These are phyloP conservation scores for Brotogeris chrysoptera DNA, from an alignment of 2,797 vertebrate genomes.

Conservation along the genomic window DNA sequence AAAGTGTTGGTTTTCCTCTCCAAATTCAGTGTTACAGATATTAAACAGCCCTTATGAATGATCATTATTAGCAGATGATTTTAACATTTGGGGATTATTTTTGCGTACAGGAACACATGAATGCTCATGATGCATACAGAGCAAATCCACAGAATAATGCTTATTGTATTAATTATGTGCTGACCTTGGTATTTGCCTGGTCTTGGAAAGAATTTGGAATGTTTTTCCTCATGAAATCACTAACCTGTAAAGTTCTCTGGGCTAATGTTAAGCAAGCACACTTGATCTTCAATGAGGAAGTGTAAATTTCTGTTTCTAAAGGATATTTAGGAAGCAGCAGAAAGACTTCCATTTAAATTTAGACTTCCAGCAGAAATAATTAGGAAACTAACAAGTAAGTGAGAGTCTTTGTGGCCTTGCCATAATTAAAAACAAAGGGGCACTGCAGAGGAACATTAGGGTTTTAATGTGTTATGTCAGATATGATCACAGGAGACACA, in stretches of 20 bases:
- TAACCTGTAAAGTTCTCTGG: background rate
- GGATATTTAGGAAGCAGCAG: background rate
- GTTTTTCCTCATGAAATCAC: background rate
- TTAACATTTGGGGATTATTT: background rate
- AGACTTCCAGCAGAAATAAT: background rate
- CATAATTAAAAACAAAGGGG: background rate
- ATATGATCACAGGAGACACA: background rate
- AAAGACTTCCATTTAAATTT: too few species aligned
- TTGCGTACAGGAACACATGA: background rate
- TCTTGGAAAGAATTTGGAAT: background rate
- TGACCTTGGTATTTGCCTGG: background rate
- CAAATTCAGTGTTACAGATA: background rate
- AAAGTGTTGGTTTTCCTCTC: background rate
- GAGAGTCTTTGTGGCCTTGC: background rate
- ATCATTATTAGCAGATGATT: background rate
- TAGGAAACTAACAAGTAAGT: background rate
- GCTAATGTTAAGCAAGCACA: background rate
- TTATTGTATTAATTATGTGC: background rate
- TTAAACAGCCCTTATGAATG: background rate
- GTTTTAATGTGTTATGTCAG: background rate
- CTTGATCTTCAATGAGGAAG: background rate
- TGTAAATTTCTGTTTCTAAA: background rate
- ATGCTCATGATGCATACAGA: background rate
- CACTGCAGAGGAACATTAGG: background rate
- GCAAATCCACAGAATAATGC: background rate